Evolutionary conservation across 2,797 vertebrate species (phyloP).

Genomic region (Karalla daura): DNA sequence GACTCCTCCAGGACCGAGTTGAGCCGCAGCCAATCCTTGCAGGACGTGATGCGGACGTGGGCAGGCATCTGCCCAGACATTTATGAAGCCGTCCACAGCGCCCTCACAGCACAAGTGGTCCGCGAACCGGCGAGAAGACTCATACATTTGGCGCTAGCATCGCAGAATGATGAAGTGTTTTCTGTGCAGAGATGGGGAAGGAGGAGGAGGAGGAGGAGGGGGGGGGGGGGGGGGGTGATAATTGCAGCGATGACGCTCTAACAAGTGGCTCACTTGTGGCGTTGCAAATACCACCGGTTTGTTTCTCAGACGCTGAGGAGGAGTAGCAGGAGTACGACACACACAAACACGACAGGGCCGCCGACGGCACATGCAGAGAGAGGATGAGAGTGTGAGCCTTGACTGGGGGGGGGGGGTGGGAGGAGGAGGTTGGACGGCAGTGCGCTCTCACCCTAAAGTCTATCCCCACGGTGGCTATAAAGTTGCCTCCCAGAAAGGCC

Average conservation of each 20-base stretch:
- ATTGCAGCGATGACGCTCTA: conserved; percentile 53
- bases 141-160: conserved; percentile 54
- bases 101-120: conserved; percentile 72
- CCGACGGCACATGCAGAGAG: conserved; percentile 1
- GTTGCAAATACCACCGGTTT: conserved; percentile 24
- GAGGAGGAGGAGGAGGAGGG: too few relatives aligned
- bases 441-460: conserved; percentile 98
- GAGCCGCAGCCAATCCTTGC: conserved; percentile 60
- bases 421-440: background rate
- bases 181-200: background rate
- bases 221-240: too few relatives aligned
- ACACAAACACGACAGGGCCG: conserved; percentile 2
- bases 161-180: conserved; percentile 52
- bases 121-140: conserved; percentile 65
- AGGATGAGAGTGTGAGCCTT: conserved; percentile 8
- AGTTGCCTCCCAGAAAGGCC: conserved; percentile 96
- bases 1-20: conserved; percentile 53
- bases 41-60: conserved; percentile 68
- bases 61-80: conserved; percentile 66
- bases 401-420: too few relatives aligned
- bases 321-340: background rate
- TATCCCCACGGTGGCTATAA: conserved; percentile 99
- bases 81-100: conserved; percentile 55
- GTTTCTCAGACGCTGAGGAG: conserved; percentile 4
- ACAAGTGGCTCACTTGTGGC: conserved; percentile 25